Evolutionary conservation across 2,888 invertebrate genomes (phyloP), one percentile per base, ranked within the genome.

Genomic region (Byasa hedistus): DNA sequence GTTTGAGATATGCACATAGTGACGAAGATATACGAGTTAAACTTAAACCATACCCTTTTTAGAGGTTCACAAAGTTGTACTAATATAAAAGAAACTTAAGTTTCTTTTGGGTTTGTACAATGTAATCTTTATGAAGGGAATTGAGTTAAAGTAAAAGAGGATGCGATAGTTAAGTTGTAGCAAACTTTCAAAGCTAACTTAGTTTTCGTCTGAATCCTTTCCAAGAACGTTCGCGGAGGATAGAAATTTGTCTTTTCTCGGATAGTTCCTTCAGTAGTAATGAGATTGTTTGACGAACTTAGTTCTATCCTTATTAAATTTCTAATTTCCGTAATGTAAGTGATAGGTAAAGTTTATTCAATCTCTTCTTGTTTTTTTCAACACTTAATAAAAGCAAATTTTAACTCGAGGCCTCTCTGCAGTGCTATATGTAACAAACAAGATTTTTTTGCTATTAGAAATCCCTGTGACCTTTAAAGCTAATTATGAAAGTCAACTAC

Each of bases 111-210:
- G 5, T 15, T 48, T n/a, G n/a, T 19, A 48, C 48, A 48, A 48
- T 32, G 10, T 10, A 32, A 32, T 32, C 32, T 32, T 32, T 32
- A 32, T 32, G 32, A 32, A 32, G 32, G 32, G 1, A 32, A 0
- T 57, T 7, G 64, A 57, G 32, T 22, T 57, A 48, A 48, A 27
- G 27, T 17, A 48, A 62, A 62, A 56, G 24, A 56, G 51, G 21
- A 51, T 51, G 57, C 32, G 19, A 32, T 32, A 32, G 27, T 48
- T 57, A 58, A 58, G 23, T 54, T 54, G 23, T 54, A 48, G 19
- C 5, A 23, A 64, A 64, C 52, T 64, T 64, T 23, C 27, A 48
- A 23, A 69, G 57, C 27, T 58, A 54, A 60, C 48, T 60, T 60
- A 54, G 64, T 64, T 64, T 58, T 44, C 58, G 51, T 58, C 39